Conservation (phyloP, 2,888 invertebrate species). For the Plebejus argus region DNA sequence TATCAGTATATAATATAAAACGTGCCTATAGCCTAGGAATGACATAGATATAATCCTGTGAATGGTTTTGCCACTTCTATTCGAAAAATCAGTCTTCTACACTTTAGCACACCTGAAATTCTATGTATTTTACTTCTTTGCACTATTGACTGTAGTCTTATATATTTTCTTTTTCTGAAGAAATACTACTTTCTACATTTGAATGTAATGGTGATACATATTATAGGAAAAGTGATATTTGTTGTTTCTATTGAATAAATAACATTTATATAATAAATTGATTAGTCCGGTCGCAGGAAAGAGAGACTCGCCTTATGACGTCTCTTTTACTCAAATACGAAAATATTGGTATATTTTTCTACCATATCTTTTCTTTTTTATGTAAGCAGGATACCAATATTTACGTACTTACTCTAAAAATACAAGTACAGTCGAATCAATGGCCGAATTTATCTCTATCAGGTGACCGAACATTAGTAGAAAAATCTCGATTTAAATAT, state of each 20-base stretch:
- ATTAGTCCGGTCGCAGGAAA: neutral
- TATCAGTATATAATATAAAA: constrained; percentile 46
- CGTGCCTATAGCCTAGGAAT: constrained; percentile 46
- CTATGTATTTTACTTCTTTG: neutral
- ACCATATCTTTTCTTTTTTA: neutral
- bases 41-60: constrained; percentile 48
- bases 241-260: neutral
- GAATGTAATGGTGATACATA: neutral
- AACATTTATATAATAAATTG: neutral
- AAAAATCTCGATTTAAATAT: neutral
- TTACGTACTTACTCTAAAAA: neutral
- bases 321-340: neutral
- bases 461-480: neutral
- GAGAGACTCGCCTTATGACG: neutral
- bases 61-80: constrained; percentile 50
- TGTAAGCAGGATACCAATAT: neutral
- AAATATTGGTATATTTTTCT: neutral
- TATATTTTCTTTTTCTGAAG: neutral
- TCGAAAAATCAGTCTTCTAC: constrained; percentile 75
- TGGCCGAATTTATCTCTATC: neutral
- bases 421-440: neutral
- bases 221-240: neutral
- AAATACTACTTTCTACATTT: neutral
- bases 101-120: constrained; percentile 60
- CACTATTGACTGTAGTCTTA: neutral